Evolutionary conservation across 23 tunicate genomes (phyloP).

Genomic region (Trididemnum miniatum): DNA sequence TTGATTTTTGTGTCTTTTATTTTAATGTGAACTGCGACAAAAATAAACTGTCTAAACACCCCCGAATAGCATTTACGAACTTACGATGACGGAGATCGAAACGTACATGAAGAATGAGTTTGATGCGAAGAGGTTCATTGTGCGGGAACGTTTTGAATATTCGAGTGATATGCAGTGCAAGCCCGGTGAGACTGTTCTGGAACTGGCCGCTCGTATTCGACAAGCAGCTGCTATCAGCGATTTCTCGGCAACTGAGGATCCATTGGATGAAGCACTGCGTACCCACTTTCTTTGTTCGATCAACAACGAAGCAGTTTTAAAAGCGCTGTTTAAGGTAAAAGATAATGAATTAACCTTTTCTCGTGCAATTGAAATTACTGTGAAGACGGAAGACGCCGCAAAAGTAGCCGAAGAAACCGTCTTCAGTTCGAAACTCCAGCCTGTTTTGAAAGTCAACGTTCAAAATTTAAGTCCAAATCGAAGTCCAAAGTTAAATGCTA

Average conservation of each 20-base stretch:
- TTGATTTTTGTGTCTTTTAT: too few relatives aligned
- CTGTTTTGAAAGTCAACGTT: slow-evolving; percentile 3
- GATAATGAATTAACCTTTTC: slow-evolving; percentile 7
- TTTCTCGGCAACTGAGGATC: slow-evolving; percentile 3
- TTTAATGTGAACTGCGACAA: neutral
- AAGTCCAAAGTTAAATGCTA: neutral
- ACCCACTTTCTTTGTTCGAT: slow-evolving; percentile 28
- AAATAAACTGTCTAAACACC: neutral
- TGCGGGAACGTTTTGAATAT: slow-evolving; percentile 3
- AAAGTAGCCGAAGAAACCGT: slow-evolving; percentile 24
- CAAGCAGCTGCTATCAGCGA: slow-evolving; percentile 25
- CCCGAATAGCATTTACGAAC: slow-evolving; percentile 1
- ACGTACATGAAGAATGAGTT: slow-evolving; percentile 6
- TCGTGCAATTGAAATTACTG: slow-evolving; percentile 15
- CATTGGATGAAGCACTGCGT: slow-evolving; percentile 13
- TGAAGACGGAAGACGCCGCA: slow-evolving; percentile 11
- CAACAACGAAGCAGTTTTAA: slow-evolving; percentile 27
- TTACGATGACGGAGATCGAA: slow-evolving; percentile 21
- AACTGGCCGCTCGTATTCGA: slow-evolving; percentile 30
- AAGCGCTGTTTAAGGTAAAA: slow-evolving; percentile 8
- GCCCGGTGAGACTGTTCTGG: slow-evolving; percentile 16
- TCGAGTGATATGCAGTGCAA: slow-evolving; percentile 26
- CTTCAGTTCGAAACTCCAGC: neutral
- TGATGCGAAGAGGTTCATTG: slow-evolving; percentile 10
- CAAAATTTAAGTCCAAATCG: neutral